Conservation (phyloP, 2,113 vertebrate species). For the Zosterops hypoxanthus region DNA sequence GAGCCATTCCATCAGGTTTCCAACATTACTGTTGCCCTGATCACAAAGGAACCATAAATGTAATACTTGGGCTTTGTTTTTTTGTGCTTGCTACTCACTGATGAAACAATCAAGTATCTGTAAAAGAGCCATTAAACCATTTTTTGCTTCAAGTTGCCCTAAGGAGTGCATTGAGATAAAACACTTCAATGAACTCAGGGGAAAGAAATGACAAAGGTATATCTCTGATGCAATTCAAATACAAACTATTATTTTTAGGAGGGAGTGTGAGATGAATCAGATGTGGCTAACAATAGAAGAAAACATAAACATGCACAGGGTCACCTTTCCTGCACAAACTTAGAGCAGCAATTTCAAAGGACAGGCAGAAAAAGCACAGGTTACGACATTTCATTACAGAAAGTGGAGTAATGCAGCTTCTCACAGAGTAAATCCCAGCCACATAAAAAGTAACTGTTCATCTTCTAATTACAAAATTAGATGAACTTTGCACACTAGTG, state of each 20-base stretch:
- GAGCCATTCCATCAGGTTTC: background rate
- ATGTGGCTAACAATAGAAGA: background rate
- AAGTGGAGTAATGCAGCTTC: background rate
- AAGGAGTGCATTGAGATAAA: background rate
- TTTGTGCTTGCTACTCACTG: background rate
- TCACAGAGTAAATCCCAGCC: background rate
- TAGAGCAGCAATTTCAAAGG: background rate
- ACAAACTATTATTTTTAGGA: background rate
- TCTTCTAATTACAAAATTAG: background rate
- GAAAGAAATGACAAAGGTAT: background rate
- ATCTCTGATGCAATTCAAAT: background rate
- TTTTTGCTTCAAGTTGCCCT: slow-evolving; percentile 35
- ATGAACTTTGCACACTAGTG: background rate
- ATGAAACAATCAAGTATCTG: background rate
- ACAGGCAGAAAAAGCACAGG: background rate
- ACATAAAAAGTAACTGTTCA: background rate
- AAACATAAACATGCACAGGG: background rate
- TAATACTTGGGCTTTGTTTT: background rate
- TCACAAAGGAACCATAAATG: background rate
- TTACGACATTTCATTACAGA: background rate
- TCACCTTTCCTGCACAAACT: background rate
- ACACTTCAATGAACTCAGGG: background rate
- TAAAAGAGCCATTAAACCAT: background rate
- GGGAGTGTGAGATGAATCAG: background rate
- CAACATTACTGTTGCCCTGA: background rate